Conservation (phyloP, 2,113 vertebrate species). For the Arvicanthis niloticus region DNA sequence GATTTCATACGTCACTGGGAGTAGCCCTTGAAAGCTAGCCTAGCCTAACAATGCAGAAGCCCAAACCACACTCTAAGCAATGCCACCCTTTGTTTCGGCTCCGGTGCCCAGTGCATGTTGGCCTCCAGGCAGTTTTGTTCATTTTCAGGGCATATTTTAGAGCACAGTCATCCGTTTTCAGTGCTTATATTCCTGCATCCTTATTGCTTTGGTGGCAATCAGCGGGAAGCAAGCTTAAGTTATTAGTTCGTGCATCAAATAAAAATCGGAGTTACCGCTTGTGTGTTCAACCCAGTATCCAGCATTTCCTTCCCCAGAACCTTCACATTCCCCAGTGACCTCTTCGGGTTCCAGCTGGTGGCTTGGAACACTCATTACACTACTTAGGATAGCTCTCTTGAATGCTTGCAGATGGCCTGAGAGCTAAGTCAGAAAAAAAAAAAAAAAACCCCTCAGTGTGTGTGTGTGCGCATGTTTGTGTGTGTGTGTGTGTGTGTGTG, state of each 20-base stretch:
- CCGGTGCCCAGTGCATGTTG: neutral
- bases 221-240: neutral
- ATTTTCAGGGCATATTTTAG: neutral
- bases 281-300: neutral
- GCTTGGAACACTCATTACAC: neutral
- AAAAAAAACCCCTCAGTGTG: neutral
- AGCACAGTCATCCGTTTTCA: neutral
- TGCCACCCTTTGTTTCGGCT: neutral
- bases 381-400: neutral
- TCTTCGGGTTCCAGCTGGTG: neutral
- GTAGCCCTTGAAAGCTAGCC: neutral
- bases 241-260: neutral
- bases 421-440: neutral
- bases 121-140: neutral
- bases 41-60: neutral
- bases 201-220: neutral
- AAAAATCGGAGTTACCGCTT: neutral
- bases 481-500: neutral
- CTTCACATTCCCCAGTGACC: neutral
- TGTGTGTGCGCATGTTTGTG: neutral
- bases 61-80: neutral
- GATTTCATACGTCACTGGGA: conserved; percentile 53
- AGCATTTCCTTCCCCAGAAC: neutral
- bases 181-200: neutral
- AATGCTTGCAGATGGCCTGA: neutral